phyloP scores from a whole-genome alignment of 2,888 invertebrate genomes.

The Pantelozetes paolii region DNA sequence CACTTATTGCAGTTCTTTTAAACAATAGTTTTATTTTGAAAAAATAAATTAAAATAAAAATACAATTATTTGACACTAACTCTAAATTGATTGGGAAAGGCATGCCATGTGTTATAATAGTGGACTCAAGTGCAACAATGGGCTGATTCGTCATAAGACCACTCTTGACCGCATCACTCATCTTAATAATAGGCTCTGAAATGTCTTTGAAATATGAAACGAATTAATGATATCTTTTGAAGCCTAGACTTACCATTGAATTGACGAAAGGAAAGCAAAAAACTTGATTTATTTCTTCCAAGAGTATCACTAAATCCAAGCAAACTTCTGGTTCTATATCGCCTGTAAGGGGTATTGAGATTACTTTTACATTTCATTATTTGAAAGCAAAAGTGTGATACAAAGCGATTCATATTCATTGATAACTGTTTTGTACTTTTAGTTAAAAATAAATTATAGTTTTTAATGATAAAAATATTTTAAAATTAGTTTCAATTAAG shows the following conservation, averaged over 20 bases:
- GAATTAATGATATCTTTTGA: constrained; percentile 22
- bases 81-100: constrained; percentile 84
- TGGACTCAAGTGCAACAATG: constrained; percentile 91
- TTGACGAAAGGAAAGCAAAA: not conserved
- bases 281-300: not conserved
- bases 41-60: not conserved
- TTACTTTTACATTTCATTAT: not conserved
- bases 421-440: not conserved
- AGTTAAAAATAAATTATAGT: no score
- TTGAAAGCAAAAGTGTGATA: not conserved
- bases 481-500: not conserved
- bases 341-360: not conserved
- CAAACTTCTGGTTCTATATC: not conserved
- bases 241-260: constrained; percentile 16
- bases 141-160: constrained; percentile 65
- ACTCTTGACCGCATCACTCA: constrained; percentile 56
- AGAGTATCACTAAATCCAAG: not conserved
- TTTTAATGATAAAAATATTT: not conserved
- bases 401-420: not conserved
- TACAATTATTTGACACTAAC: constrained; percentile 49
- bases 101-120: constrained; percentile 98
- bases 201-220: not conserved
- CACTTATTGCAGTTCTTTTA: constrained; percentile 67
- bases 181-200: constrained; percentile 24
- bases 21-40: constrained; percentile 16